Evolutionary conservation across 2,797 vertebrate species (phyloP).

Genomic region (Smutsia temminckii): DNA sequence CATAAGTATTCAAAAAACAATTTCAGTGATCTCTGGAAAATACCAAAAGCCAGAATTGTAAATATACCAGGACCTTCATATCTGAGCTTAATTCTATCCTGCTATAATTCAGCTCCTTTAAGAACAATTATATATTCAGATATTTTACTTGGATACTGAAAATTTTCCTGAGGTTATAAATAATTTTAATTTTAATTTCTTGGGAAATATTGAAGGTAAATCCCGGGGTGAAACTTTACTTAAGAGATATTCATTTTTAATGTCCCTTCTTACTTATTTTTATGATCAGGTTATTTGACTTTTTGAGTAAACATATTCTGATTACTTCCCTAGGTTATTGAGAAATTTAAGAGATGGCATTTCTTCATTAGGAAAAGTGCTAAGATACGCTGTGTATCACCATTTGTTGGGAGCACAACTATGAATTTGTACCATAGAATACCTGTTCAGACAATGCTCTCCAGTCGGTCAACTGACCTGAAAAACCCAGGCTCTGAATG

Average conservation of each 20-base stretch:
- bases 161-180: background rate
- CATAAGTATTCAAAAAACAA: background rate
- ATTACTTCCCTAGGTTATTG: background rate
- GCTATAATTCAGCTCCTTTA: background rate
- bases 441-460: background rate
- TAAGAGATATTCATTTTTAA: background rate
- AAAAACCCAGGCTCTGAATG: background rate
- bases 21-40: background rate
- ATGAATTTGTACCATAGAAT: background rate
- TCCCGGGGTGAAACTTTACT: background rate
- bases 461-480: background rate
- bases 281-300: background rate
- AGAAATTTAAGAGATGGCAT: background rate
- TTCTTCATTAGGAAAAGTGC: background rate
- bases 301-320: conserved; percentile 2
- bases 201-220: background rate
- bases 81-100: background rate
- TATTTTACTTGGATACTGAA: conserved; percentile 16
- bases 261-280: background rate
- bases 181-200: conserved; percentile 16
- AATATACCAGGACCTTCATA: background rate
- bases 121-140: background rate
- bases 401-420: background rate
- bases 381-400: background rate
- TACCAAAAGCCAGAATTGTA: background rate